These are phyloP conservation scores for Antrozous pallidus DNA, from an alignment of 2,797 vertebrate species.

Conservation along the genomic window DNA sequence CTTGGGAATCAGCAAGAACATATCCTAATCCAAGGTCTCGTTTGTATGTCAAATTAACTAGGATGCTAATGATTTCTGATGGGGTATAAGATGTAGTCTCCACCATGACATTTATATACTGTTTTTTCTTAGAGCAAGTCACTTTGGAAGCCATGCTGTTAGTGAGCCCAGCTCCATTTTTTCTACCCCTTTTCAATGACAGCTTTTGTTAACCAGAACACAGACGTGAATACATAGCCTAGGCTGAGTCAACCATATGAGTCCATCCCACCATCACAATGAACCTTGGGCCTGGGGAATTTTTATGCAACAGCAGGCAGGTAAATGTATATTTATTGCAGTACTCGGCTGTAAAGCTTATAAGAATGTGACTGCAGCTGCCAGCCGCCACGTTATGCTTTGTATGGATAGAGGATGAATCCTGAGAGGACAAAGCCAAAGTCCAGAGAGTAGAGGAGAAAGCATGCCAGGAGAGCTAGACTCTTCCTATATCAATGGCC, in stretches of 20 bases:
- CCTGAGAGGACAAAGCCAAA: not conserved
- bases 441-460: not conserved
- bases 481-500: not conserved
- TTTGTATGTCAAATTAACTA: not conserved
- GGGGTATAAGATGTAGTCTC: not conserved
- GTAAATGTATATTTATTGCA: not conserved
- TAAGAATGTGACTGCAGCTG: not conserved
- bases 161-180: not conserved
- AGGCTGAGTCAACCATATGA: not conserved
- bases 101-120: not conserved
- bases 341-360: not conserved
- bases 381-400: too few species aligned
- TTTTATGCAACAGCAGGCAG: not conserved
- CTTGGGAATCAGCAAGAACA: constrained; percentile 3
- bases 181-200: not conserved
- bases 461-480: too few species aligned
- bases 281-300: not conserved
- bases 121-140: not conserved
- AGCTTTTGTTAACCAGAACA: constrained; percentile 12
- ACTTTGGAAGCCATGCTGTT: not conserved
- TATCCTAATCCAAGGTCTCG: not conserved
- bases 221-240: not conserved
- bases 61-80: not conserved
- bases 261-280: not conserved
- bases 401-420: not conserved